phyloP scores from a whole-genome alignment of 2,888 invertebrate genomes.

The Alviniconcha strummeri region DNA sequence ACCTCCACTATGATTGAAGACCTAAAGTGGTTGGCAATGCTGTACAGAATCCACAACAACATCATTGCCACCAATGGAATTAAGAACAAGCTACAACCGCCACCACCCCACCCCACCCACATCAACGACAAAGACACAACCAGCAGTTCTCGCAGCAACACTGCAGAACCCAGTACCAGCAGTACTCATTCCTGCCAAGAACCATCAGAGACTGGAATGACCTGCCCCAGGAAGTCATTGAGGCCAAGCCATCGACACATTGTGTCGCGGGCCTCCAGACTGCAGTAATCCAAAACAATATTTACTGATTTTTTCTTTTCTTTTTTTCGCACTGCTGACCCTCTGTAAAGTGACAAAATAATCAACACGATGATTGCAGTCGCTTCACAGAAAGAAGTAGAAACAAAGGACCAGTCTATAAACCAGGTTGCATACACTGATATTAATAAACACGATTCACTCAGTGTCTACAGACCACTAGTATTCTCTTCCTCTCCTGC shows the following conservation, averaged over 20 bases:
- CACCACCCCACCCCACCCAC: not conserved
- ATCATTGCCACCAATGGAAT: not conserved
- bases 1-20: not conserved
- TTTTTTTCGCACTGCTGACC: no score
- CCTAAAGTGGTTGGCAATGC: not conserved
- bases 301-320: no score
- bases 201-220: not conserved
- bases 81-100: not conserved
- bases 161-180: not conserved
- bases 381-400: no score
- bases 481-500: no score
- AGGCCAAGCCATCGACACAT: not conserved
- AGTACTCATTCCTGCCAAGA: not conserved
- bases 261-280: not conserved
- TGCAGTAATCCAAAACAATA: not conserved
- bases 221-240: not conserved
- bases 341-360: no score
- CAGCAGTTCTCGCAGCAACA: not conserved
- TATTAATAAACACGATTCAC: no score
- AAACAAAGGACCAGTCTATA: no score
- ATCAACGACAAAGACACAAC: not conserved
- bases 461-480: no score
- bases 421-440: no score
- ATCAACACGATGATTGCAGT: no score
- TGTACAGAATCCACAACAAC: not conserved